These are phyloP conservation scores for Polietes domitor DNA, from an alignment of 2,888 invertebrate species.

Conservation along the genomic window DNA sequence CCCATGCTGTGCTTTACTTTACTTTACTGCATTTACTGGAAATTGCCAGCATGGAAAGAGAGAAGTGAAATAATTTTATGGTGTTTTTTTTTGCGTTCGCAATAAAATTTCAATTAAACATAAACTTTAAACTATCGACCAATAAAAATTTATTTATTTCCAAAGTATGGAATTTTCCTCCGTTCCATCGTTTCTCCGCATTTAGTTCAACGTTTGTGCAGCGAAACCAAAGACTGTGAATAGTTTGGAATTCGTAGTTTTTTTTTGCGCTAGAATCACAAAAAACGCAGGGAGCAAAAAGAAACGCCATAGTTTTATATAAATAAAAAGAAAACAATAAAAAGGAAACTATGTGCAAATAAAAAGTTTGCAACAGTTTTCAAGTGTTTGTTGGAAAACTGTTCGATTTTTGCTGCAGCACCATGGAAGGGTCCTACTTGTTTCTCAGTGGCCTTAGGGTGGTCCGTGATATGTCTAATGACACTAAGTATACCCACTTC, in stretches of 20 bases:
- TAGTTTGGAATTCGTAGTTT: not conserved
- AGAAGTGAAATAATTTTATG: not conserved
- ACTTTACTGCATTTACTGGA: not conserved
- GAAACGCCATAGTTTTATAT: not conserved
- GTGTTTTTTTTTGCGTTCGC: not conserved
- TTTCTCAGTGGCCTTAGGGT: not conserved
- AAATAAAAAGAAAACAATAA: constrained; percentile 6
- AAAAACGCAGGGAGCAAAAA: not conserved
- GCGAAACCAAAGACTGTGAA: too few relatives aligned
- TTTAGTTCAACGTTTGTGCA: not conserved
- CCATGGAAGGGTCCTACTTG: not conserved
- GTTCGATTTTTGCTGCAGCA: not conserved
- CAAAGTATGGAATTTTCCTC: not conserved
- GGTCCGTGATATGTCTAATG: not conserved
- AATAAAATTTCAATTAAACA: constrained; percentile 27
- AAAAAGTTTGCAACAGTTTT: constrained; percentile 29
- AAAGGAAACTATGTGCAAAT: constrained; percentile 22
- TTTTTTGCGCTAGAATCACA: not conserved
- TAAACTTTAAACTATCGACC: not conserved
- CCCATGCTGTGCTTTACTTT: too few relatives aligned
- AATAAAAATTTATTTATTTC: constrained; percentile 26
- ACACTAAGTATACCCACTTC: too few relatives aligned
- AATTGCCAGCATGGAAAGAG: not conserved
- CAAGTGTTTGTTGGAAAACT: constrained; percentile 36
- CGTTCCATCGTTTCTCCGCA: not conserved